These are phyloP conservation scores for Diorhabda elongata DNA, from an alignment of 1,140 invertebrate species.

Conservation along the genomic window DNA sequence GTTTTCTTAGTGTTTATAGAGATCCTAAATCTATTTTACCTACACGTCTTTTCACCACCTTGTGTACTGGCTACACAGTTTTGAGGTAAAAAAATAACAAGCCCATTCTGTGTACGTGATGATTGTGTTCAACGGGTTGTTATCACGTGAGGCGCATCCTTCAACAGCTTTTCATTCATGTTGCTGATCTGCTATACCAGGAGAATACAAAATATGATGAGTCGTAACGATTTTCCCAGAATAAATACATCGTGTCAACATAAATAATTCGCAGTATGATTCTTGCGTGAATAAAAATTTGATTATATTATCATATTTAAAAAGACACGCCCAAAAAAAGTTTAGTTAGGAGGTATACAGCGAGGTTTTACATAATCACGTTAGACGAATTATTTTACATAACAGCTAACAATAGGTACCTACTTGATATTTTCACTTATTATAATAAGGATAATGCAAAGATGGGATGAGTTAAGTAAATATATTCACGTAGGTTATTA, in stretches of 20 bases:
- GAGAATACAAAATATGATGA: conserved; percentile 15
- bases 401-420: too few relatives aligned
- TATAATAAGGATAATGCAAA: too few relatives aligned
- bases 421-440: too few relatives aligned
- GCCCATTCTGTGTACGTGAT: conserved; percentile 13
- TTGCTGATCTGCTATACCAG: conserved; percentile 8
- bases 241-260: neutral
- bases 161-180: conserved; percentile 12
- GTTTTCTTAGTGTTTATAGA: too few relatives aligned
- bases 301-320: conserved; percentile 3
- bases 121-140: conserved; percentile 13
- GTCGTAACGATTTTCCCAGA: neutral
- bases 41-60: conserved; percentile 14
- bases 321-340: neutral
- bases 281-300: neutral
- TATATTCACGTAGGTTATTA: too few relatives aligned
- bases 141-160: conserved; percentile 12
- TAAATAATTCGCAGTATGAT: neutral
- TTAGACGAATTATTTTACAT: too few relatives aligned
- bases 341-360: too few relatives aligned
- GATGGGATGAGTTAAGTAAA: too few relatives aligned
- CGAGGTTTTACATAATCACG: too few relatives aligned
- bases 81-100: conserved; percentile 12
- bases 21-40: conserved; percentile 1
- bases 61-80: neutral